Percentiles rank a stretch among this genome's conserved stretches.
phyloP scores from a whole-genome alignment of 1,140 invertebrate species.

The Caenorhabditis briggsae region DNA sequence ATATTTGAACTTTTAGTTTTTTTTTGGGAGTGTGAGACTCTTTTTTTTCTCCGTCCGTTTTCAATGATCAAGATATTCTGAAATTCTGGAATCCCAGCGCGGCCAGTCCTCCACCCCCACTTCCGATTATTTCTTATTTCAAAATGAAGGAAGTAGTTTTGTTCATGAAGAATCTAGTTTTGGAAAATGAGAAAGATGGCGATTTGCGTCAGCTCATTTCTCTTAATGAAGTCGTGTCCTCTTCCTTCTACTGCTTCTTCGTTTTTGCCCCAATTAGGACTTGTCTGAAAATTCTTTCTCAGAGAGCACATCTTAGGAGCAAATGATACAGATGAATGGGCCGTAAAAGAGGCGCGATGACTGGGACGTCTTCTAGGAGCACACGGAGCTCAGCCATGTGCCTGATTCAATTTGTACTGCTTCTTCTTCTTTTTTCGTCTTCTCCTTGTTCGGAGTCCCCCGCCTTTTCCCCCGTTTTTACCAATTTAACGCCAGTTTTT shows the following conservation, averaged over 20 bases:
- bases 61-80: constrained; percentile 10
- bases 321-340: constrained; percentile 50
- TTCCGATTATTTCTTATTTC: constrained; percentile 18
- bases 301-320: constrained; percentile 1
- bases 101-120: not conserved
- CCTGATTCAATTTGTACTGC: constrained; percentile 55
- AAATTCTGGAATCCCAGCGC: not conserved
- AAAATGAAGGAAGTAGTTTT: constrained; percentile 21
- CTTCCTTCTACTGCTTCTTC: not conserved
- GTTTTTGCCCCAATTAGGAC: constrained; percentile 18
- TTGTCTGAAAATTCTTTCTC: constrained; percentile 9
- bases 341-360: constrained; percentile 2
- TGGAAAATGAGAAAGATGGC: not conserved
- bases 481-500: constrained; percentile 28
- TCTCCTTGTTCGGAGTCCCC: not conserved
- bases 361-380: constrained; percentile 7
- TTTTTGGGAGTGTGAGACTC: not conserved
- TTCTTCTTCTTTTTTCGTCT: constrained; percentile 15
- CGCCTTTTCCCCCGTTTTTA: constrained; percentile 29
- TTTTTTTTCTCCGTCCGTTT: not conserved
- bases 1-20: not conserved
- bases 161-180: not conserved
- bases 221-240: constrained; percentile 19
- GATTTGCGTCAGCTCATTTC: not conserved
- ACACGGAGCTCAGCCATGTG: constrained; percentile 43